A percentile compares a stretch with the other conserved stretches of the same genome.
These are phyloP conservation scores for Pycnonotus jocosus DNA, from an alignment of 2,113 vertebrate species.

Conservation along the genomic window DNA sequence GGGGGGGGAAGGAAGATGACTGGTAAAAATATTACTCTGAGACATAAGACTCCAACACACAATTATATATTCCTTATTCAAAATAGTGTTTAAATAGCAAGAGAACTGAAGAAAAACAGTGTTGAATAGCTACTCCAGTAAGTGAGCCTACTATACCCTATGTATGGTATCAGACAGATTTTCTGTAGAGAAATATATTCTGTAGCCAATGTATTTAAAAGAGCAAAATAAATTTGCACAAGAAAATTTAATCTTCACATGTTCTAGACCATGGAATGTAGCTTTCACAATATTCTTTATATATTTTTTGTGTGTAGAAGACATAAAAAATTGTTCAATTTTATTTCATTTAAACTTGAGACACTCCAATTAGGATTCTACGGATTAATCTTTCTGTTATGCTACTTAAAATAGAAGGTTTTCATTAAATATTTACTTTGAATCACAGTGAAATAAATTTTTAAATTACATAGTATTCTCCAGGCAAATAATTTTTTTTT, in stretches of 20 bases:
- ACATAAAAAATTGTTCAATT: neutral
- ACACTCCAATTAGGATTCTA: neutral
- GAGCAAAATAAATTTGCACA: neutral
- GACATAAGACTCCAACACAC: neutral
- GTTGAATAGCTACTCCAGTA: neutral
- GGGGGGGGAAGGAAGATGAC: too few relatives aligned
- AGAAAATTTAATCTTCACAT: neutral
- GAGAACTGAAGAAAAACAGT: neutral
- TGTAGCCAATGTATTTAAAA: neutral
- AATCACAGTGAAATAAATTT: neutral
- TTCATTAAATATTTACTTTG: neutral
- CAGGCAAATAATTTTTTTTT: neutral
- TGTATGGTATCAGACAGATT: neutral
- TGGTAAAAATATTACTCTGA: neutral
- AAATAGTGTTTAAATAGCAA: neutral
- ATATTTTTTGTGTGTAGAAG: neutral
- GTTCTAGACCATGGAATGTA: neutral
- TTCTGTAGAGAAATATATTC: neutral
- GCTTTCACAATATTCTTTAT: neutral
- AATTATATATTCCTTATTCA: neutral
- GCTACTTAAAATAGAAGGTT: neutral
- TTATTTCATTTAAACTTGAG: neutral
- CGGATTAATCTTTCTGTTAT: neutral
- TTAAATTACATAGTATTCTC: neutral
- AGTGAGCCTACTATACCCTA: neutral